Conservation (phyloP, 2,888 invertebrate species). For the Perithous albicinctus region DNA sequence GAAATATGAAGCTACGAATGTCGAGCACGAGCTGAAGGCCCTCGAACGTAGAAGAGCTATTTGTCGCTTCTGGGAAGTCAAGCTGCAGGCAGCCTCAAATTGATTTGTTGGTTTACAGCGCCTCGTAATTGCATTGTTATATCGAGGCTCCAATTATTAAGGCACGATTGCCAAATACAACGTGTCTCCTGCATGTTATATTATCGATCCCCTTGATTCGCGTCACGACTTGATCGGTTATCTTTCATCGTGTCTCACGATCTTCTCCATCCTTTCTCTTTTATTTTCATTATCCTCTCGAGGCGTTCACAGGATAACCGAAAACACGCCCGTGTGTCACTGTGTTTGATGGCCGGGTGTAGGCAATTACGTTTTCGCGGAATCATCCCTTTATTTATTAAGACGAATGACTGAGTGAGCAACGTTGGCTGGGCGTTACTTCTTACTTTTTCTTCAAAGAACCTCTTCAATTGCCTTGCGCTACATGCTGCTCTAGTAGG, state of each 20-base stretch:
- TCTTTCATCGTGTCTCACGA: constrained; percentile 15
- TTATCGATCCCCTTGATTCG: constrained; percentile 30
- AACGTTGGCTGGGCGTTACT: not conserved
- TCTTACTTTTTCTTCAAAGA: constrained; percentile 9
- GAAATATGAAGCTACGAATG: constrained; percentile 48
- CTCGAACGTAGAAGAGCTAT: not conserved
- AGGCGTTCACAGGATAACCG: not conserved
- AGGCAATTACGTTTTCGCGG: constrained; percentile 54
- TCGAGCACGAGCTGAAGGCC: constrained; percentile 5
- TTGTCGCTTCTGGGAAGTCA: not conserved
- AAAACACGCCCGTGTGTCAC: not conserved
- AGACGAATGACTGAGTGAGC: constrained; percentile 28
- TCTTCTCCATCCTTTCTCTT: not conserved
- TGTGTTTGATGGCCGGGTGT: not conserved
- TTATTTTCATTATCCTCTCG: constrained; percentile 17
- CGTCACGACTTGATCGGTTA: constrained; percentile 3
- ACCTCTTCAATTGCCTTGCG: constrained; percentile 6
- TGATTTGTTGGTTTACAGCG: not conserved
- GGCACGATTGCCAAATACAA: not conserved
- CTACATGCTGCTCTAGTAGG: constrained; percentile 3
- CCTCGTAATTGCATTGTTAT: constrained; percentile 5
- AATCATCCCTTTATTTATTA: constrained; percentile 57
- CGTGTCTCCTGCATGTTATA: not conserved
- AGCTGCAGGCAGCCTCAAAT: not conserved
- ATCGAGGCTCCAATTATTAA: constrained; percentile 26